Evolutionary conservation across 2,888 invertebrate species (phyloP).

Genomic region (Limenitis camilla): DNA sequence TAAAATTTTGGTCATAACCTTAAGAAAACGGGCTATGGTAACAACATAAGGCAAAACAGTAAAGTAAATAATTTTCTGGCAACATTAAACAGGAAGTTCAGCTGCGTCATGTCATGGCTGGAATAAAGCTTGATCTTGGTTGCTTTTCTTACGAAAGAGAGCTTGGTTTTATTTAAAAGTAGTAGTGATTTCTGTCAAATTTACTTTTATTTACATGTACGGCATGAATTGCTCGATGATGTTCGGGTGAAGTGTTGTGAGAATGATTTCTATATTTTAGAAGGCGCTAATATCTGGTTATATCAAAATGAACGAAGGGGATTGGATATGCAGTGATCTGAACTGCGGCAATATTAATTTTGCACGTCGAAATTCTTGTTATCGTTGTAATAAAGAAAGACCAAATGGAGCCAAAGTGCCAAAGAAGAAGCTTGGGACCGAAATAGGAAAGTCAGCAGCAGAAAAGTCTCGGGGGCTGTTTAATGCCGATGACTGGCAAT

Average conservation of each 20-base stretch:
- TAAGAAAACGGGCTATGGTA: too few species aligned
- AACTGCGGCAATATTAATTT: slow-evolving; percentile 96
- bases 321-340: slow-evolving; percentile 79
- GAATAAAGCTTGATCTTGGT: slow-evolving; percentile 56
- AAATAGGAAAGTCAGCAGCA: slow-evolving; percentile 98
- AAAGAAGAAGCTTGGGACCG: slow-evolving; percentile 92
- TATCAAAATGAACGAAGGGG: slow-evolving; percentile 73
- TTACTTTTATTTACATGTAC: slow-evolving; percentile 57
- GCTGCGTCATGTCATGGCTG: slow-evolving; percentile 45
- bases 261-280: slow-evolving; percentile 23
- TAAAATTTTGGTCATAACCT: too few species aligned
- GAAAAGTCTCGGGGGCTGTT: slow-evolving; percentile 97
- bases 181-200: slow-evolving; percentile 47
- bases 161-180: slow-evolving; percentile 67
- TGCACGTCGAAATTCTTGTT: slow-evolving; percentile 91
- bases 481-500: slow-evolving; percentile 99
- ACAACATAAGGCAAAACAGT: too few species aligned
- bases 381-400: slow-evolving; percentile 89
- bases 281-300: slow-evolving; percentile 24
- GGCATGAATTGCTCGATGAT: slow-evolving; percentile 23
- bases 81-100: slow-evolving; percentile 13
- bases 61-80: background rate
- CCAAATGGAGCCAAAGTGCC: slow-evolving; percentile 50
- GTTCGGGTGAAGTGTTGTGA: slow-evolving; percentile 20
- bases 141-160: slow-evolving; percentile 66